Percentiles rank a stretch among this genome's conserved stretches.
phyloP scores from a whole-genome alignment of 2,113 vertebrate species.

The Shinisaurus crocodilurus region DNA sequence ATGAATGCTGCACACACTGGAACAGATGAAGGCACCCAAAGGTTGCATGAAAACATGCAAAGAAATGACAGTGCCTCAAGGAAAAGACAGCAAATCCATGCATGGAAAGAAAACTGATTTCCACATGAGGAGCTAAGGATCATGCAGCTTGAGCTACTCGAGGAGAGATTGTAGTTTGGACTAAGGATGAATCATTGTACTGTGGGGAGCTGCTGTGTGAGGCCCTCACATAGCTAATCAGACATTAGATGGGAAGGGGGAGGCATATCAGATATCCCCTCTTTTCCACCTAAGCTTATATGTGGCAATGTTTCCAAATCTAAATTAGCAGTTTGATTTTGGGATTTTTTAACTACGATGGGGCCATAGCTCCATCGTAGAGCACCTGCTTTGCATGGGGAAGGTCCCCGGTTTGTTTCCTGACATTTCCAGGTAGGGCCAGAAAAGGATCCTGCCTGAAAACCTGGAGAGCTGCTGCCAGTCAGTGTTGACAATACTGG shows the following conservation, averaged over 20 bases:
- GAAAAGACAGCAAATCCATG: no score
- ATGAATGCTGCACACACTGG: background rate
- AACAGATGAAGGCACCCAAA: background rate
- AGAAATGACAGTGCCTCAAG: background rate
- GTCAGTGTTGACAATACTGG: no score
- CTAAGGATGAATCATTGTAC: background rate
- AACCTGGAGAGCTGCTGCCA: no score
- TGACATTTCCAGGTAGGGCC: no score
- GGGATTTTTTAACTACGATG: no score
- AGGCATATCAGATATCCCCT: background rate
- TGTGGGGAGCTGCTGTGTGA: background rate
- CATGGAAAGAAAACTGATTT: background rate
- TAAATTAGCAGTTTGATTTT: background rate
- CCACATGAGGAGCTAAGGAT: background rate
- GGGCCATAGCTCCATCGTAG: no score
- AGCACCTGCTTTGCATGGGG: no score
- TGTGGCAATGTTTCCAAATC: background rate
- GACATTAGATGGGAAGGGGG: background rate
- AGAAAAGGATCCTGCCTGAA: no score
- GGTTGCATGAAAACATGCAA: no score
- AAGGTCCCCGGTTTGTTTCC: no score
- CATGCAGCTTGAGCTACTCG: background rate
- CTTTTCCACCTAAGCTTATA: background rate
- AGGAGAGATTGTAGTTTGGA: background rate
- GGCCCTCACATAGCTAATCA: background rate